phyloP scores from a whole-genome alignment of 2,113 vertebrate genomes.

The Catharus minimus region DNA sequence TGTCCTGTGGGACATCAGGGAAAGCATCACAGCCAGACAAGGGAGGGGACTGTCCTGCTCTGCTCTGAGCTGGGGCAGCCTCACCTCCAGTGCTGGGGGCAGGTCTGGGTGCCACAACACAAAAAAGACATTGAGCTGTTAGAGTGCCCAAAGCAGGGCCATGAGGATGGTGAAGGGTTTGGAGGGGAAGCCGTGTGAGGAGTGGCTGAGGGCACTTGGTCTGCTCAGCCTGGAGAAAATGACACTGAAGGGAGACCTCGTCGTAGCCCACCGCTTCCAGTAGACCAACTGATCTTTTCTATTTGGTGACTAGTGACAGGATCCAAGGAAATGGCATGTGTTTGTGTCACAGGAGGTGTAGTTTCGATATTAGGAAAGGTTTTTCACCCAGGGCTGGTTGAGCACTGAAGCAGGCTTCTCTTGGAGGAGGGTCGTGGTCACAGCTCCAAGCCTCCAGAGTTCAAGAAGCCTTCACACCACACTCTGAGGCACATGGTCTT shows the following conservation, averaged over 20 bases:
- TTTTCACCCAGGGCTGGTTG: neutral
- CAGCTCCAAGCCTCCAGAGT: neutral
- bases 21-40: fast-evolving
- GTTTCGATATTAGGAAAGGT: neutral
- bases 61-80: fast-evolving
- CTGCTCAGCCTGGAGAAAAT: neutral
- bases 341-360: neutral
- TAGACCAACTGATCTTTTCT: too few species aligned
- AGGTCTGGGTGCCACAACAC: fast-evolving
- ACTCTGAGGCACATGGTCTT: neutral
- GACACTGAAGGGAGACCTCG: neutral
- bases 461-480: neutral
- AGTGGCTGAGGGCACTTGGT: neutral
- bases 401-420: neutral
- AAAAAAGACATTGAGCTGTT: neutral
- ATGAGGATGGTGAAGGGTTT: fast-evolving
- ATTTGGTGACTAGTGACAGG: neutral
- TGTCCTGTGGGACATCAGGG: fast-evolving
- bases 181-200: fast-evolving
- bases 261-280: neutral
- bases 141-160: neutral
- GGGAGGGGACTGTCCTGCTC: neutral
- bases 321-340: neutral
- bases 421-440: too few species aligned
- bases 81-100: fast-evolving